Evolutionary conservation across 2,888 invertebrate species (phyloP), one percentile per base, ranked within the genome.

Genomic region (Agrilus mali): DNA sequence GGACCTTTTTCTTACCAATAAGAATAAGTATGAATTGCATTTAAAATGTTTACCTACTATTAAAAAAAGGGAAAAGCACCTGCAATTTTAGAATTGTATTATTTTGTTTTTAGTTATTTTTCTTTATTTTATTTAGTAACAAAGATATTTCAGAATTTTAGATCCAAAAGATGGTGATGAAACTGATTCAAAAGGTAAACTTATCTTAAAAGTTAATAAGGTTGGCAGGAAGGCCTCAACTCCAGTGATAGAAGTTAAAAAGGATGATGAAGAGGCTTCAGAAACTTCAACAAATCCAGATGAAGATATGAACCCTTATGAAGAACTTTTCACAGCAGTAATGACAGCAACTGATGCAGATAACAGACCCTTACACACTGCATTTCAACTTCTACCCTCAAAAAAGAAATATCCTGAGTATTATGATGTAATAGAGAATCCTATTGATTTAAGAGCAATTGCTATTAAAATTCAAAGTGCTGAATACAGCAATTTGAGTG

Each of bases 341-440:
- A 90, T 96, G 82, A 81, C 84, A 40, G 89, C 92, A 1, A 83
- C 82, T 13, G 86, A 89, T 61, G 73, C 77, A 31, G 86, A 86
- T 48, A 83, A 82, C 33, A 77, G 95, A n/a, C 77, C 83, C 0
- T 71, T 97, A 5, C 86, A 92, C 61, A 75, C 81, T 3, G 85
- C 83, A 51, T 97, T 97, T 65, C 88, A 93, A 61, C 74, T 96
- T 44, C 72, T 97, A 40, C 96, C 96, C 1, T 89, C 92, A 0
- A 88, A 86, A 64, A 85, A 87, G 68, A 78, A 86, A 47, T 96
- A 95, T 66, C 96, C 97, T 0, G 88, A 93, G 58, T 98, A 98
- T 69, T 97, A 88, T 64, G 86, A 86, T 54, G 82, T 95, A 0
- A 95, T 96, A 44, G 87, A 92, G 47, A 81, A 82, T 49, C 98